Evolutionary conservation across 2,113 vertebrate species (phyloP).

Genomic region (Perca schrenkii): DNA sequence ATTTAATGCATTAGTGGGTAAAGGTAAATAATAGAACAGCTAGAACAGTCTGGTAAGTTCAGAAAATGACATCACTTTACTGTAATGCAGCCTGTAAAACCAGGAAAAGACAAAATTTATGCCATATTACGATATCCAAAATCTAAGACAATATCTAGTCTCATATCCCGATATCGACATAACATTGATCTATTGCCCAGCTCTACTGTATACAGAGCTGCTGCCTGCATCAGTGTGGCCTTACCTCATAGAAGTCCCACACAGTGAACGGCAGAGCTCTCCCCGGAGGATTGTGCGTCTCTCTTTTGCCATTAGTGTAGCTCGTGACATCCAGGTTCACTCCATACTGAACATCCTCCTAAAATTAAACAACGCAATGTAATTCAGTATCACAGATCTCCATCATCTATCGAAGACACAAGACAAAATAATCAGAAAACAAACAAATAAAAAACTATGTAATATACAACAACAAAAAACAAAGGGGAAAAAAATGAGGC

Average conservation of each 20-base stretch:
- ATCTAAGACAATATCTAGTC: too few relatives aligned
- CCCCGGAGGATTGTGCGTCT: conserved; percentile 93
- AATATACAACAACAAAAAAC: background rate
- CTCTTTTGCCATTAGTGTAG: conserved; percentile 88
- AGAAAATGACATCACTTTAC: too few relatives aligned
- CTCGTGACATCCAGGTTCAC: conserved; percentile 96
- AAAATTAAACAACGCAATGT: background rate
- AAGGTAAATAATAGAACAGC: too few relatives aligned
- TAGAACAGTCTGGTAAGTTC: too few relatives aligned
- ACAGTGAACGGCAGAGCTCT: conserved; percentile 90
- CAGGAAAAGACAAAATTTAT: too few relatives aligned
- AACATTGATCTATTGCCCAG: too few relatives aligned
- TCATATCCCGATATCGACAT: too few relatives aligned
- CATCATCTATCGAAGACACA: background rate
- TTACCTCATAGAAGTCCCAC: conserved; percentile 93
- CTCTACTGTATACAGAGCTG: background rate
- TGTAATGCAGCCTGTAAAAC: too few relatives aligned
- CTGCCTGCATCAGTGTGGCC: background rate
- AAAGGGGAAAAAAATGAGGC: background rate
- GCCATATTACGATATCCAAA: too few relatives aligned
- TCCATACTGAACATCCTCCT: conserved; percentile 91
- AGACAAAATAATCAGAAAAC: background rate
- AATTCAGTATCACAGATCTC: background rate
- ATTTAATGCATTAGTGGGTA: too few relatives aligned
- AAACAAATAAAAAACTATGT: background rate